A percentile compares a stretch with the other conserved stretches of the same genome.
Evolutionary conservation across 2,113 vertebrate species (phyloP).

Genomic region (Rhombomys opimus): DNA sequence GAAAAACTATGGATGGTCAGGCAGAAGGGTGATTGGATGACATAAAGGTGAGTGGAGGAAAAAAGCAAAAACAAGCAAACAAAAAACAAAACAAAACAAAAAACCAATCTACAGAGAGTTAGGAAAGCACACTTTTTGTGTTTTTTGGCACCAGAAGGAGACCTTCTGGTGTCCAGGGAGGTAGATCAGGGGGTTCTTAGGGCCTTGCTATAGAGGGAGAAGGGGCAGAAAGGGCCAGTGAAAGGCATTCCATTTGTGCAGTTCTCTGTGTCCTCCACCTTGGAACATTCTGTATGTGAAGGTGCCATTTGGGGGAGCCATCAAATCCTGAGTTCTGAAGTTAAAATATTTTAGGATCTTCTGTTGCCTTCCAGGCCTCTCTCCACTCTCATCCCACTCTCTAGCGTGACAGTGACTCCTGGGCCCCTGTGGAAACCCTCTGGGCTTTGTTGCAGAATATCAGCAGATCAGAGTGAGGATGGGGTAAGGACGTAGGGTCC

Average conservation of each 20-base stretch:
- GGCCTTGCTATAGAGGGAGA: neutral
- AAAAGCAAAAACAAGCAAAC: no score
- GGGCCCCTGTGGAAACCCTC: neutral
- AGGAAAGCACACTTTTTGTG: neutral
- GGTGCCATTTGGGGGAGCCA: neutral
- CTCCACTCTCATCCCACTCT: fast-evolving
- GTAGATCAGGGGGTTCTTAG: no score
- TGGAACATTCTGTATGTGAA: neutral
- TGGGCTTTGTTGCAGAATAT: neutral
- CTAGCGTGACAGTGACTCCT: neutral
- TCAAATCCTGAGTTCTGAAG: neutral
- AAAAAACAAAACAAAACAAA: neutral
- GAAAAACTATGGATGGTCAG: neutral
- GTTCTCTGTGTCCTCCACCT: neutral
- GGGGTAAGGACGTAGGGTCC: neutral
- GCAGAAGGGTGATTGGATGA: neutral
- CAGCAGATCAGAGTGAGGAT: neutral
- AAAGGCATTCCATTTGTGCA: neutral
- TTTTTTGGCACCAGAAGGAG: neutral
- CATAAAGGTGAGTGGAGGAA: no score
- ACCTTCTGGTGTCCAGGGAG: no score
- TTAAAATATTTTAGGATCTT: neutral
- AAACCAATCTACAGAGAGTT: no score
- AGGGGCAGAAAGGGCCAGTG: neutral
- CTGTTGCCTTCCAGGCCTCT: neutral